These are phyloP conservation scores for Nemotelus pantherinus DNA, from an alignment of 2,888 invertebrate species.

Conservation along the genomic window DNA sequence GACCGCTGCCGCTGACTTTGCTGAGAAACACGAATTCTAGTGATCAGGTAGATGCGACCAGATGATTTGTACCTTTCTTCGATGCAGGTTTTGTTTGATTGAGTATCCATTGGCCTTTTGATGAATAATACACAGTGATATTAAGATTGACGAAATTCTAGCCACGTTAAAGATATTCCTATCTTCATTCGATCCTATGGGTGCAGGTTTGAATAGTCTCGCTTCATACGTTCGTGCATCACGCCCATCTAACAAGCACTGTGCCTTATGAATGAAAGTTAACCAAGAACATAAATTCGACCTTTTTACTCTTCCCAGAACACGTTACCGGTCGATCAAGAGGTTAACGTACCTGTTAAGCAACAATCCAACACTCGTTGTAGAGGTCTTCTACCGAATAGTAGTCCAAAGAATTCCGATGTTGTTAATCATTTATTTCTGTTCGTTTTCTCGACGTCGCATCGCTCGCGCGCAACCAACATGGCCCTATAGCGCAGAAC, in stretches of 20 bases:
- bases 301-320: constrained; percentile 34
- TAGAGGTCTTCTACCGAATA: constrained; percentile 27
- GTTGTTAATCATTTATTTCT: constrained; percentile 36
- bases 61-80: constrained; percentile 5
- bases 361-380: background rate
- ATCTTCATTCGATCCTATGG: no score
- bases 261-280: constrained; percentile 14
- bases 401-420: constrained; percentile 20
- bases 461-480: background rate
- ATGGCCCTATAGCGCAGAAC: background rate
- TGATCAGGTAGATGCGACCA: background rate
- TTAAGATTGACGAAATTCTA: no score
- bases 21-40: constrained; percentile 2
- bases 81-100: background rate
- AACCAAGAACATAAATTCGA: constrained; percentile 17
- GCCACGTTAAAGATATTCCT: no score
- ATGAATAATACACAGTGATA: no score
- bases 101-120: no score
- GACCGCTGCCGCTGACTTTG: constrained; percentile 10
- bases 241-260: background rate
- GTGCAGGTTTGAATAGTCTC: no score
- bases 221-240: no score
- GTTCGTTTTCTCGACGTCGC: background rate
- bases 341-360: constrained; percentile 36
- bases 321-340: background rate